phyloP scores from a whole-genome alignment of 2,113 vertebrate genomes.

The Ovibos moschatus region DNA sequence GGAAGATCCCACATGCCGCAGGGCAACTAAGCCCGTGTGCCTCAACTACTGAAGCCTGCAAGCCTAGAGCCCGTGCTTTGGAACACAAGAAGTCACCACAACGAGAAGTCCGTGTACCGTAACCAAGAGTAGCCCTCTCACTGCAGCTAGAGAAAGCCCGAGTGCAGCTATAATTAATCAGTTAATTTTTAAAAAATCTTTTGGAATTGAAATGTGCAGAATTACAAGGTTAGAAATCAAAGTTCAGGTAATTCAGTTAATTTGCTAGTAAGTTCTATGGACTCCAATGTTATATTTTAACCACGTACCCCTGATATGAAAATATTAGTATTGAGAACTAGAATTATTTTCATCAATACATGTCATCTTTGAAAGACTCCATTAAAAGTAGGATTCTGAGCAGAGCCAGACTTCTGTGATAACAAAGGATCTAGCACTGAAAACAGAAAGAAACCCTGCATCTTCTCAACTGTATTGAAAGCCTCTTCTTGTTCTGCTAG shows the following conservation, averaged over 20 bases:
- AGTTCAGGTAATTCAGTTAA: background rate
- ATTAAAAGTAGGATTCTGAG: background rate
- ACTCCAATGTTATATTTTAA: background rate
- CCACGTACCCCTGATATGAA: background rate
- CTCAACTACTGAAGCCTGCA: background rate
- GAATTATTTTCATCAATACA: background rate
- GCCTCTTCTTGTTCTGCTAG: background rate
- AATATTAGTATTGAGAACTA: background rate
- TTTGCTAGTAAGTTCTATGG: background rate
- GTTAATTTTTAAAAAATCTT: background rate
- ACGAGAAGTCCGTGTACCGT: accelerated
- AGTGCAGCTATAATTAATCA: background rate
- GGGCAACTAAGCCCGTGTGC: background rate
- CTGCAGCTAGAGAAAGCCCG: background rate
- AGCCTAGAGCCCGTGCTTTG: background rate
- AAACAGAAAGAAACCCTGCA: background rate
- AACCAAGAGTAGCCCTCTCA: background rate
- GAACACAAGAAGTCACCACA: background rate
- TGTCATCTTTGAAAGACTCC: background rate
- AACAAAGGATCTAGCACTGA: too few relatives aligned
- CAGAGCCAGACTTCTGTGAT: background rate
- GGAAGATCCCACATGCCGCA: background rate
- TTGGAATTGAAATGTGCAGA: background rate
- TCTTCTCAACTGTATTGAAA: background rate
- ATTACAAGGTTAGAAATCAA: background rate